These are phyloP conservation scores for Bruchidius siliquastri DNA, from an alignment of 2,888 invertebrate species.

Conservation along the genomic window DNA sequence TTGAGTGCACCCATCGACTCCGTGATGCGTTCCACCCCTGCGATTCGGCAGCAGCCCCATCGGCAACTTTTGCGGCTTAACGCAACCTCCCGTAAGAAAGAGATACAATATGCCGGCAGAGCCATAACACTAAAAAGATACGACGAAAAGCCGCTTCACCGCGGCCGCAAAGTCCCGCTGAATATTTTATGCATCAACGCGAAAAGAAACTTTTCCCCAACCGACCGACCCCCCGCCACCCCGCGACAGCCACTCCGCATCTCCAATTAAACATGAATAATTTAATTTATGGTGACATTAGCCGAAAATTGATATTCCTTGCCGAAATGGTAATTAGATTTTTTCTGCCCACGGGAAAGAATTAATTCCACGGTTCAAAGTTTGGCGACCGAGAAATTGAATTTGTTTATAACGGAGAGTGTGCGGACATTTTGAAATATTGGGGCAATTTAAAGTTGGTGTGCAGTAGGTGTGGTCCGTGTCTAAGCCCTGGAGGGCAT, in stretches of 20 bases:
- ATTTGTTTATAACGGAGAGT: neutral
- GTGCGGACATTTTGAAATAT: neutral
- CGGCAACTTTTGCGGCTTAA: constrained; percentile 4
- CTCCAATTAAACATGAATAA: constrained; percentile 49
- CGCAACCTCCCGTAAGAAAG: constrained; percentile 17
- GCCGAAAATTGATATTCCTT: constrained; percentile 45
- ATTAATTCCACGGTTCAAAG: neutral
- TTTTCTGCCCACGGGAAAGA: constrained; percentile 13
- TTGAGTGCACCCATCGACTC: neutral
- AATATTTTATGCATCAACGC: constrained; percentile 39
- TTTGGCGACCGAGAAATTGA: neutral
- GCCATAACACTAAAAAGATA: constrained; percentile 48
- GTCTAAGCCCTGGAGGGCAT: neutral
- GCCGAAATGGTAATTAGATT: constrained; percentile 38
- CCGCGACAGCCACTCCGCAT: constrained; percentile 31
- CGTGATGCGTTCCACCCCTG: constrained; percentile 2
- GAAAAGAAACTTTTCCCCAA: neutral
- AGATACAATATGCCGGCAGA: constrained; percentile 41
- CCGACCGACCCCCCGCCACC: neutral
- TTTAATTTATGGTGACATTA: constrained; percentile 47
- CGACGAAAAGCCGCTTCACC: constrained; percentile 30
- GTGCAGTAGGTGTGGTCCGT: neutral
- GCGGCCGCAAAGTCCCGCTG: constrained; percentile 40
- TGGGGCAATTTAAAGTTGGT: neutral
- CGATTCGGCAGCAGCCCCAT: constrained; percentile 1